Base-by-base conservation (phyloP, 2,888 invertebrate genomes). In the Drosophila peninsularis region DNA sequence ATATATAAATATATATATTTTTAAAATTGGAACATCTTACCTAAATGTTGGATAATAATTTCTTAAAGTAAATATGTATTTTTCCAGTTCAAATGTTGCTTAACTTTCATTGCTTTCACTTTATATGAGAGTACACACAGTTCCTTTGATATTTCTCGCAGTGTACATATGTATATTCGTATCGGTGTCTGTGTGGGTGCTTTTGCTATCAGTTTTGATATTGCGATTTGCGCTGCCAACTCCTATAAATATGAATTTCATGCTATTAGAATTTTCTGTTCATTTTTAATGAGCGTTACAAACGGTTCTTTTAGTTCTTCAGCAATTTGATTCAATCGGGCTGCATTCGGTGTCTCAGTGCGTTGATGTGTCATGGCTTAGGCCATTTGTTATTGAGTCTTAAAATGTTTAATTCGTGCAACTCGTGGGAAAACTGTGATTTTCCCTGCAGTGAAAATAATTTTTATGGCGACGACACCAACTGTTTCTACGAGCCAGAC, bases 231-330 rank as follows among this genome's bases (percentile, higher is more conserved):
- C 58, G 47, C 39, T 24, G 52, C 19, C 37, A 42, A 21, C 10
- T 45, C 47, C 62, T 84, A 82, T 79, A 81, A 79, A 78, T 89
- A 90, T 74, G 78, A 82, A 82, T 82, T 79, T 75, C 65, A 44
- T 62, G 76, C 73, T 78, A 77, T 64, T 75, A 67, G 53, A 76
- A 82, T 70, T 76, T 77, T 82, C 82, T 72, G 88, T 77, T 89
- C 82, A 83, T 86, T 90, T 89, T 54, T 62, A 74, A 78, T 75
- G 57, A 64, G 63, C 58, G 21, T 42, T 17, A 44, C 9, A 56
- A 68, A 27, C 79, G 77, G 57, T 60, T 65, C 36, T 71, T 30
- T 37, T 2, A n/a, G 21, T 14, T 14, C 27, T 14, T 10, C 13
- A 13, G 9, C 2, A 34, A 44, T 24, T 19, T 14, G 24, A 55